These are phyloP conservation scores for Celastrina argiolus DNA, from an alignment of 2,888 invertebrate genomes.

Conservation along the genomic window DNA sequence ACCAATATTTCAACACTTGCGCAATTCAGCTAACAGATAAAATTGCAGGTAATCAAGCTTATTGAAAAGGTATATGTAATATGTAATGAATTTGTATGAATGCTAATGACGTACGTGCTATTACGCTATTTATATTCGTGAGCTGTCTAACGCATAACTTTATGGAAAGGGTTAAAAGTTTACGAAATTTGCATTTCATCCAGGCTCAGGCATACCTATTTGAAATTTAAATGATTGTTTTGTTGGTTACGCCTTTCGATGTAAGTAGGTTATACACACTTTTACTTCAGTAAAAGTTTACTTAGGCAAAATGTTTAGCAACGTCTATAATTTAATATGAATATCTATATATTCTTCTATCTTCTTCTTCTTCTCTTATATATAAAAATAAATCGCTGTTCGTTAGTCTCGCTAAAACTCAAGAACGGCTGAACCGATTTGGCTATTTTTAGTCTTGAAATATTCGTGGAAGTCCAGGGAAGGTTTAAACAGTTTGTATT, in stretches of 20 bases:
- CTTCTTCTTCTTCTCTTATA: too few relatives aligned
- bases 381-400: too few relatives aligned
- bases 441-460: too few relatives aligned
- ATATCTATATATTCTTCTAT: too few relatives aligned
- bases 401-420: too few relatives aligned
- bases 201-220: constrained; percentile 29
- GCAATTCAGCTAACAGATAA: neutral
- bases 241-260: constrained; percentile 27
- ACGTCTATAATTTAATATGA: too few relatives aligned
- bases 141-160: constrained; percentile 31
- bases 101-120: constrained; percentile 22
- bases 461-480: too few relatives aligned
- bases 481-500: too few relatives aligned
- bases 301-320: neutral
- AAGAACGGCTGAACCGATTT: too few relatives aligned
- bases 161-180: constrained; percentile 34
- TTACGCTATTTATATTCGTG: constrained; percentile 26
- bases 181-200: constrained; percentile 33
- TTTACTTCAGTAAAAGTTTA: neutral
- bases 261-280: neutral
- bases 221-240: constrained; percentile 33
- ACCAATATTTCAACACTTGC: neutral
- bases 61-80: constrained; percentile 15
- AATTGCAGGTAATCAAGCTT: constrained; percentile 9
- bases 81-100: constrained; percentile 24